phyloP scores from a whole-genome alignment of 1,140 invertebrate genomes.

The Caenorhabditis brenneri region DNA sequence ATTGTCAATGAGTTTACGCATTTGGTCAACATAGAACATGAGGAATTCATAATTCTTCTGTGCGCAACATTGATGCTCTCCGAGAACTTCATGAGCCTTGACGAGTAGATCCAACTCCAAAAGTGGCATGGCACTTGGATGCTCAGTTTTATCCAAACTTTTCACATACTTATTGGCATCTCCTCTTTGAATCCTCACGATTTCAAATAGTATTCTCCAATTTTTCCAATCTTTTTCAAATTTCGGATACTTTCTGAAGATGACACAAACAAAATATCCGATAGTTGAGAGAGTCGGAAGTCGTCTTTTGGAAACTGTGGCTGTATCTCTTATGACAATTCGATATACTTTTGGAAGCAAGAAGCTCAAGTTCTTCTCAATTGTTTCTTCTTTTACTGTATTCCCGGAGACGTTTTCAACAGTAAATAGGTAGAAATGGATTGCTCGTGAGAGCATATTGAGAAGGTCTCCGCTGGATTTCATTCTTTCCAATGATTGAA shows the following conservation, averaged over 20 bases:
- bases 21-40: background rate
- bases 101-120: background rate
- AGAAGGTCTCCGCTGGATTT: background rate
- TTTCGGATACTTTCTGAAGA: slow-evolving; percentile 1
- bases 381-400: background rate
- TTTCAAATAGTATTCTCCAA: background rate
- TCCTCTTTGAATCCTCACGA: background rate
- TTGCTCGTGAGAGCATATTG: background rate
- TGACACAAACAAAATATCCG: background rate
- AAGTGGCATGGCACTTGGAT: background rate
- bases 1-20: background rate
- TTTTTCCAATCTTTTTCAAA: slow-evolving; percentile 27
- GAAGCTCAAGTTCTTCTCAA: background rate
- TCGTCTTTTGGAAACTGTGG: background rate
- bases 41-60: slow-evolving; percentile 19
- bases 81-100: background rate
- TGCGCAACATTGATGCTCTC: slow-evolving; percentile 10
- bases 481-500: background rate
- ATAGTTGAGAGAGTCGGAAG: background rate
- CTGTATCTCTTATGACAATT: background rate
- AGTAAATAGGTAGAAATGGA: slow-evolving; percentile 2
- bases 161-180: background rate
- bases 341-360: background rate
- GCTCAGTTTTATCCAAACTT: background rate
- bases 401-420: background rate